Evolutionary conservation across 92 coral and sea anemone genomes (phyloP).

Genomic region (Siderastrea radians): DNA sequence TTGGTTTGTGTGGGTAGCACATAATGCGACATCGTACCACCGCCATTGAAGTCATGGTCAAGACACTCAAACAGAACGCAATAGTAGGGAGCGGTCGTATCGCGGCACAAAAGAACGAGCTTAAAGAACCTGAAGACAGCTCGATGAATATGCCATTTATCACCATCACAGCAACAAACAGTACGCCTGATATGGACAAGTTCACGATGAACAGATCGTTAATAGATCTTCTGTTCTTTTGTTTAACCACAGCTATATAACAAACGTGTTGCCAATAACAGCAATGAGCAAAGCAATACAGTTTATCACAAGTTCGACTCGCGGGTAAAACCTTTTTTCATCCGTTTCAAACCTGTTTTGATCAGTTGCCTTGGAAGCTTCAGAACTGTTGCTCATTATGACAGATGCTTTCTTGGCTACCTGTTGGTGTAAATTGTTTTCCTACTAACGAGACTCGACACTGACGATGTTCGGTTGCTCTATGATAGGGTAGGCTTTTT

Average conservation of each 20-base stretch:
- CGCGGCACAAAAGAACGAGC: constrained; percentile 24
- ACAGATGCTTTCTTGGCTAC: too few species aligned
- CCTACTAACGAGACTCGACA: too few species aligned
- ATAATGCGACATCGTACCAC: constrained; percentile 63
- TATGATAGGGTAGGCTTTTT: background rate
- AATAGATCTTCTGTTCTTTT: constrained; percentile 46
- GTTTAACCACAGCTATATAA: constrained; percentile 43
- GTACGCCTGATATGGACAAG: constrained; percentile 61
- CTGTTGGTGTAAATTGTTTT: background rate
- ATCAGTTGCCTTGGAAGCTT: background rate
- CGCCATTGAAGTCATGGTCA: constrained; percentile 77
- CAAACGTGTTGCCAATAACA: constrained; percentile 55
- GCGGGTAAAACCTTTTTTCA: background rate
- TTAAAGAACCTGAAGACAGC: background rate
- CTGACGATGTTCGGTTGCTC: too few species aligned
- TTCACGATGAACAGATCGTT: constrained; percentile 68
- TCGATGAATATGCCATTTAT: background rate
- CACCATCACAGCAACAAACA: constrained; percentile 42
- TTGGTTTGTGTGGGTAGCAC: constrained; percentile 62
- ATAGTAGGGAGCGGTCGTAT: constrained; percentile 60
- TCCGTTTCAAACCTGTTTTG: background rate
- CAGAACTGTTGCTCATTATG: background rate
- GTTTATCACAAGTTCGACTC: constrained; percentile 29
- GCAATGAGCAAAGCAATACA: constrained; percentile 28
- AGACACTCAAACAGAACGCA: constrained; percentile 65